These are phyloP conservation scores for Microctonus brassicae DNA, from an alignment of 2,888 invertebrate species.

Conservation along the genomic window DNA sequence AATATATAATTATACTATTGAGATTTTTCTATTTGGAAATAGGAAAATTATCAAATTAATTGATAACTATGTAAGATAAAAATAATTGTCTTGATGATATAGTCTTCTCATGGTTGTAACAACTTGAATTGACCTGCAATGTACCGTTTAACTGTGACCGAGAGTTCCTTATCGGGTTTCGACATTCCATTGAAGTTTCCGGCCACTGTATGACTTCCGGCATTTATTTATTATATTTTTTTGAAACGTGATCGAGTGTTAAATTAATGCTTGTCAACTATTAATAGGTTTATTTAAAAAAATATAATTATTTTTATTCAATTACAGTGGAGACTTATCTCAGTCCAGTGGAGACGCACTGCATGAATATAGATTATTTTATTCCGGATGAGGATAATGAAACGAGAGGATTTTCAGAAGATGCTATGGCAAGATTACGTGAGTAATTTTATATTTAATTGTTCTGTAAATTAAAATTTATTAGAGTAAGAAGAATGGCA, in stretches of 20 bases:
- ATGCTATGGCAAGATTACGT: slow-evolving; percentile 88
- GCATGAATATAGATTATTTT: slow-evolving; percentile 95
- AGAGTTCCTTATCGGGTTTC: slow-evolving; percentile 57
- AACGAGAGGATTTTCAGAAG: slow-evolving; percentile 83
- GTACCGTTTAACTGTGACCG: slow-evolving; percentile 59
- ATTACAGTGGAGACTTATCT: slow-evolving; percentile 85
- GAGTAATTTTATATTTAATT: slow-evolving; percentile 67
- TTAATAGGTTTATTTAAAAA: background rate
- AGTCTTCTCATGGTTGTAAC: too few species aligned
- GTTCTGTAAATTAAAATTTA: too few species aligned
- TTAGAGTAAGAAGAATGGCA: too few species aligned
- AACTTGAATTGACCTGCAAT: slow-evolving; percentile 13
- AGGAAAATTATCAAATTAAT: background rate
- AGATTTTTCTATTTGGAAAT: background rate
- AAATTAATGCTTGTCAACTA: background rate
- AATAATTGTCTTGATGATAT: background rate
- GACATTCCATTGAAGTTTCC: slow-evolving; percentile 55
- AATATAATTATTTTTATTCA: slow-evolving; percentile 24
- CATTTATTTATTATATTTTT: slow-evolving; percentile 27
- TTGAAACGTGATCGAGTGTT: slow-evolving; percentile 26
- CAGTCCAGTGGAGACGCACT: slow-evolving; percentile 94
- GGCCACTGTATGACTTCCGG: slow-evolving; percentile 54
- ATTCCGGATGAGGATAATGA: slow-evolving; percentile 90
- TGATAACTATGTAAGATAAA: background rate
- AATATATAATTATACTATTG: background rate